phyloP scores from a whole-genome alignment of 2,113 vertebrate genomes.

The Melanotaenia duboulayi region DNA sequence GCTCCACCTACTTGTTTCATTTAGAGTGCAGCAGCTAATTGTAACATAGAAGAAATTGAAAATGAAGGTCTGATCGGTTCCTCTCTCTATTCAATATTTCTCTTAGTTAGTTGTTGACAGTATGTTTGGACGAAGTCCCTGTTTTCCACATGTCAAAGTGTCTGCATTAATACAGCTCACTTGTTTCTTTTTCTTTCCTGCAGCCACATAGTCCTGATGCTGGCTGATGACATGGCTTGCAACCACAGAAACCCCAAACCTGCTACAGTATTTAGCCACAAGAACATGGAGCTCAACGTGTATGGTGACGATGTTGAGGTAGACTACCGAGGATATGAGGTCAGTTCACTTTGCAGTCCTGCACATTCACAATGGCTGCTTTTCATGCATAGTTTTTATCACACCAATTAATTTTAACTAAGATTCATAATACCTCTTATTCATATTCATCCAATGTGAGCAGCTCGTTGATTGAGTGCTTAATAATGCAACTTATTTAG shows the following conservation, averaged over 20 bases:
- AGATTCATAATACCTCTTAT: rapidly evolving
- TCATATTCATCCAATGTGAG: background rate
- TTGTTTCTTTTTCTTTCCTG: background rate
- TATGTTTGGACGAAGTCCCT: background rate
- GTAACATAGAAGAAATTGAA: too few relatives aligned
- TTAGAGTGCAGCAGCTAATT: too few relatives aligned
- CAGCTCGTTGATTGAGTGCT: too few relatives aligned
- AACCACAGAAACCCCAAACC: slow-evolving; percentile 97
- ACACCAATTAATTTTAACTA: too few relatives aligned
- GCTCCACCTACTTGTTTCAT: too few relatives aligned
- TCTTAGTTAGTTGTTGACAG: too few relatives aligned
- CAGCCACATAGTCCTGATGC: slow-evolving; percentile 98
- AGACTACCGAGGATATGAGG: slow-evolving; percentile 98
- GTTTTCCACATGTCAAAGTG: background rate
- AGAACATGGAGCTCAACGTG: slow-evolving; percentile 98
- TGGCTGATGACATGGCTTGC: slow-evolving; percentile 99
- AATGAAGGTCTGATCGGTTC: too few relatives aligned
- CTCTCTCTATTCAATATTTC: too few relatives aligned
- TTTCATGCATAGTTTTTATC: background rate
- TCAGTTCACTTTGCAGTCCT: slow-evolving; percentile 50
- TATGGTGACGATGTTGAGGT: slow-evolving; percentile 99
- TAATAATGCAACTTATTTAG: too few relatives aligned
- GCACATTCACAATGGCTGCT: background rate
- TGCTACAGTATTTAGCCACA: slow-evolving; percentile 97
- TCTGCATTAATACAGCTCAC: too few relatives aligned